Conservation (phyloP, 2,888 invertebrate genomes). For the Ctena decussata region DNA sequence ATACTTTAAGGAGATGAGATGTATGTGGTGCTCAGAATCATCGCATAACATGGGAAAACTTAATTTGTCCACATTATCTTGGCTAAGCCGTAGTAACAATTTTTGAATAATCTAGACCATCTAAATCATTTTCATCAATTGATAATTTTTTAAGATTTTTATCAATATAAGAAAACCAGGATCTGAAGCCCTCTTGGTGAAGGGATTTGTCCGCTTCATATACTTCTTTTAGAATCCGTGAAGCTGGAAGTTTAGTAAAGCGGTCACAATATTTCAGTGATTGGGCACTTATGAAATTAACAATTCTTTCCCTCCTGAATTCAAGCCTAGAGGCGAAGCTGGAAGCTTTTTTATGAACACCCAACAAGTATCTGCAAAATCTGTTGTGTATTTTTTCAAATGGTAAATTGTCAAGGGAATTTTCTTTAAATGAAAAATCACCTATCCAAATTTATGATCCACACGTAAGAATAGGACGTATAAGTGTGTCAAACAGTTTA, state of each 20-base stretch:
- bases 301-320: not conserved
- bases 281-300: not conserved
- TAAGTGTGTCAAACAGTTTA: not conserved
- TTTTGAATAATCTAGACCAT: too few relatives aligned
- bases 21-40: too few relatives aligned
- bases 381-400: not conserved
- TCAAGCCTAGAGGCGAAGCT: not conserved
- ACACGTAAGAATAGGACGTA: not conserved
- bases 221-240: not conserved
- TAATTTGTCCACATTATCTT: too few relatives aligned
- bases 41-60: too few relatives aligned
- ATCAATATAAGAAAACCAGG: not conserved
- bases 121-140: too few relatives aligned
- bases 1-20: too few relatives aligned
- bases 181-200: not conserved
- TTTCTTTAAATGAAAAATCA: not conserved
- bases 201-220: not conserved
- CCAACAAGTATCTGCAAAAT: not conserved
- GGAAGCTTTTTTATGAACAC: not conserved
- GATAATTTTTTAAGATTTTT: not conserved
- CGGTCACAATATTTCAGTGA: not conserved
- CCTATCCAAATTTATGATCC: not conserved
- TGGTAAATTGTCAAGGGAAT: not conserved
- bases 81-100: too few relatives aligned
- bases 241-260: not conserved